Percentiles rank a stretch among this genome's conserved stretches.
Conservation (phyloP, 2,888 invertebrate species). For the Philaethria dido region DNA sequence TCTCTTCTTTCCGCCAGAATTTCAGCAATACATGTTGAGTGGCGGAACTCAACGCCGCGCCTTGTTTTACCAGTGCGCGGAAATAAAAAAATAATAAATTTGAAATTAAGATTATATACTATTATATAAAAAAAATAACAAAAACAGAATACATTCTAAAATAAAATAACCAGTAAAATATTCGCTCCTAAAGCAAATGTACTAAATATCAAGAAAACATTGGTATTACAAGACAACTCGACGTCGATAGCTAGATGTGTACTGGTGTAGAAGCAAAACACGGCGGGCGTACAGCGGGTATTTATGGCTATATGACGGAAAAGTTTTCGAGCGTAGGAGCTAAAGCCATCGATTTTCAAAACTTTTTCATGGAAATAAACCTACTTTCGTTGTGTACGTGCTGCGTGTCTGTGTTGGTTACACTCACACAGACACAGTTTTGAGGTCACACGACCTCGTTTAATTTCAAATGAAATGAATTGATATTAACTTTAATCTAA, state of each 20-base stretch:
- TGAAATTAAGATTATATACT: too few relatives aligned
- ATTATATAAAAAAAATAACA: too few relatives aligned
- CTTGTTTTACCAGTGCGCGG: too few relatives aligned
- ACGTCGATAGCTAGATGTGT: conserved; percentile 41
- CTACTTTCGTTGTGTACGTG: conserved; percentile 79
- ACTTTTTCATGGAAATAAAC: conserved; percentile 85
- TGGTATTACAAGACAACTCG: conserved; percentile 34
- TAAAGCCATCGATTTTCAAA: conserved; percentile 84
- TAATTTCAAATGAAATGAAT: conserved; percentile 43
- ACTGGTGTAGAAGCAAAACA: conserved; percentile 65
- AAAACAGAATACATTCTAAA: too few relatives aligned
- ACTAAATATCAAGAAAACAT: conserved; percentile 33
- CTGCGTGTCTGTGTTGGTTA: conserved; percentile 56
- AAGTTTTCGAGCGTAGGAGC: conserved; percentile 82
- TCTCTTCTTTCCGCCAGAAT: too few relatives aligned
- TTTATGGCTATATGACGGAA: conserved; percentile 82
- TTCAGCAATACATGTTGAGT: too few relatives aligned
- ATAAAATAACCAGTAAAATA: too few relatives aligned
- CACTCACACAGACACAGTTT: conserved; percentile 59
- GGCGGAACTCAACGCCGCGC: too few relatives aligned
- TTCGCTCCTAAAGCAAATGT: conserved; percentile 8
- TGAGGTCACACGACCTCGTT: conserved; percentile 69
- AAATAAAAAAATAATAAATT: too few relatives aligned
- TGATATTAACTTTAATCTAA: conserved; percentile 23
- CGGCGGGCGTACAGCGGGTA: conserved; percentile 61